Evolutionary conservation across 92 coral and sea anemone species (phyloP).

Genomic region (Palythoa grandiflora): DNA sequence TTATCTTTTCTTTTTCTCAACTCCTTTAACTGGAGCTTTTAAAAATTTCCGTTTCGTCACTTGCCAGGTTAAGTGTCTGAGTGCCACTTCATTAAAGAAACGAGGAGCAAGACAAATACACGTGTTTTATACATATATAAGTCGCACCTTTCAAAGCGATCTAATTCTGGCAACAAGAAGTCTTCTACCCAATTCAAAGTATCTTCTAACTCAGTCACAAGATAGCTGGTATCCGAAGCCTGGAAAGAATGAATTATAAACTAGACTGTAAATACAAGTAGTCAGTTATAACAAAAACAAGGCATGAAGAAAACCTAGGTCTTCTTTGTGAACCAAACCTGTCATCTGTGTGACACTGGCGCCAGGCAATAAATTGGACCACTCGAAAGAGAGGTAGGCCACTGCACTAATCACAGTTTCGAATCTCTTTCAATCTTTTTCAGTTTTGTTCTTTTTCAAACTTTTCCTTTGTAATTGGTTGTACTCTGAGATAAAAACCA

Average conservation of each 20-base stretch:
- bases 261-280: not conserved
- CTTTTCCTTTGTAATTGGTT: too few species aligned
- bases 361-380: too few species aligned
- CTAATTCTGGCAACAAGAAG: constrained; percentile 75
- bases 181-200: constrained; percentile 82
- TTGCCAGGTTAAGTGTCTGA: not conserved
- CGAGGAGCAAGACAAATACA: not conserved
- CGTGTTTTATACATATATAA: not conserved
- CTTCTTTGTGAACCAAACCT: not conserved
- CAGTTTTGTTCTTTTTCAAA: too few species aligned
- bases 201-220: constrained; percentile 62
- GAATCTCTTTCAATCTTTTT: too few species aligned
- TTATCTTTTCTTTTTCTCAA: too few species aligned
- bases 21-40: too few species aligned
- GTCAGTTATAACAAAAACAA: not conserved
- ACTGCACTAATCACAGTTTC: too few species aligned
- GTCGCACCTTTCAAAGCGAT: constrained; percentile 28
- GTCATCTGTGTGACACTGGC: not conserved
- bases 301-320: not conserved
- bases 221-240: constrained; percentile 45
- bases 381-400: too few species aligned
- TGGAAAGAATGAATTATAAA: not conserved
- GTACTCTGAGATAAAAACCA: too few species aligned
- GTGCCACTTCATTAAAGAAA: too few species aligned
- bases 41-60: too few species aligned